These are phyloP conservation scores for Drosophila paramelanica DNA, from an alignment of 2,888 invertebrate genomes.

Conservation along the genomic window DNA sequence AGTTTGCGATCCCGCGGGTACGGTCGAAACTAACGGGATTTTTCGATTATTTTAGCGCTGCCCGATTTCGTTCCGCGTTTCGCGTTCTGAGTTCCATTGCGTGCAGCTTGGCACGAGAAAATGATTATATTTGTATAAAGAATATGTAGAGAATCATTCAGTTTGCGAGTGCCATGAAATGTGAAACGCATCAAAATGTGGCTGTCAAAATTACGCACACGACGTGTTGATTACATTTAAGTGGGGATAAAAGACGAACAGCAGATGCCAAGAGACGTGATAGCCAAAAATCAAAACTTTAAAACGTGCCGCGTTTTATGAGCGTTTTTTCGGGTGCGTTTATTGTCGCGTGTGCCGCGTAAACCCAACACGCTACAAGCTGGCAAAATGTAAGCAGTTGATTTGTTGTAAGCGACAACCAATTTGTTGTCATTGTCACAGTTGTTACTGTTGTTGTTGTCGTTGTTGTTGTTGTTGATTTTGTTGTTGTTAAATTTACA, in stretches of 20 bases:
- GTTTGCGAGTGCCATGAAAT: conserved; percentile 36
- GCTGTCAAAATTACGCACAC: conserved; percentile 34
- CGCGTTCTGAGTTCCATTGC: conserved; percentile 38
- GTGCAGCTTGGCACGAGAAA: conserved; percentile 14
- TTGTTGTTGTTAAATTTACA: conserved; percentile 46
- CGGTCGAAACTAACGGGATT: conserved; percentile 84
- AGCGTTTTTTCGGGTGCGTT: conserved; percentile 37
- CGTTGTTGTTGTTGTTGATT: conserved; percentile 8
- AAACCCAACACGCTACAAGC: conserved; percentile 40
- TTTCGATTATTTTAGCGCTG: conserved; percentile 28
- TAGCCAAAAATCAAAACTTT: conserved; percentile 26
- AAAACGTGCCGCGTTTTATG: conserved; percentile 36
- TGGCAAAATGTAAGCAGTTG: conserved; percentile 68
- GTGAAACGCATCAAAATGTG: conserved; percentile 51
- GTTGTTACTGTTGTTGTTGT: conserved; percentile 18
- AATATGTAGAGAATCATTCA: conserved; percentile 27
- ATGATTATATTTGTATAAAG: conserved; percentile 23
- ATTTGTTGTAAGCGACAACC: conserved; percentile 58
- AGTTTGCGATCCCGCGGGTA: conserved; percentile 85
- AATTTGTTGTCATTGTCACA: conserved; percentile 62
- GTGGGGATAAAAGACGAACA: conserved; percentile 11
- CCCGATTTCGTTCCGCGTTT: conserved; percentile 41
- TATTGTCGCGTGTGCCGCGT: conserved; percentile 57
- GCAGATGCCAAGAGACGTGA: conserved; percentile 8
- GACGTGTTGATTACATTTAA: conserved; percentile 35